Evolutionary conservation across 2,113 vertebrate species (phyloP).

Genomic region (Oryzias javanicus): DNA sequence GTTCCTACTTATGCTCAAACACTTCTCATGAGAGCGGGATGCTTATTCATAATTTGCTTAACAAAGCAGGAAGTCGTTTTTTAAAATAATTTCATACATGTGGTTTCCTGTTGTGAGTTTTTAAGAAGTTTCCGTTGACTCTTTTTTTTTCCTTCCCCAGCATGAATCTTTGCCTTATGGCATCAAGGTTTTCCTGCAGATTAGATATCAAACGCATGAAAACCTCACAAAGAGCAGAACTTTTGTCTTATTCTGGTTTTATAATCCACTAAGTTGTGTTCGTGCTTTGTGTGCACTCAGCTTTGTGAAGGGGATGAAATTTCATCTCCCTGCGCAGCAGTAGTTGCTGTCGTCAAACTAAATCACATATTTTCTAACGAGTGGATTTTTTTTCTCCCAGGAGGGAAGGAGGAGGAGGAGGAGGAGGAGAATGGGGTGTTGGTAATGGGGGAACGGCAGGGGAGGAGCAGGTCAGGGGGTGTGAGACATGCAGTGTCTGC

Average conservation of each 20-base stretch:
- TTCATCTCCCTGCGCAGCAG: conserved; percentile 8
- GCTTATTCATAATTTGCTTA: not conserved
- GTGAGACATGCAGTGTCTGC: conserved; percentile 31
- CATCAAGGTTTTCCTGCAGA: not conserved
- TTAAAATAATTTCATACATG: not conserved
- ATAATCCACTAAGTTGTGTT: conserved; percentile 10
- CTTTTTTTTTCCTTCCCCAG: no score
- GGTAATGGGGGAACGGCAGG: conserved; percentile 40
- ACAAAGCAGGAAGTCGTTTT: not conserved
- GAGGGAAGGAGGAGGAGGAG: conserved; percentile 17
- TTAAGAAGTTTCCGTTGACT: not conserved
- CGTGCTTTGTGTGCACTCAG: not conserved
- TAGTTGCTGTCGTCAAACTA: conserved; percentile 32
- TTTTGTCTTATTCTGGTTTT: conserved; percentile 12
- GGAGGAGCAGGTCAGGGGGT: conserved; percentile 32
- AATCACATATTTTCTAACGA: conserved; percentile 42
- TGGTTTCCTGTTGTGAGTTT: not conserved
- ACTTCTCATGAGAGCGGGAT: not conserved
- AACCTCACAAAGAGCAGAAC: not conserved
- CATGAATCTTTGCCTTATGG: no score
- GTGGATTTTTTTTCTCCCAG: conserved; percentile 34
- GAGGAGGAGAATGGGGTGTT: conserved; percentile 41
- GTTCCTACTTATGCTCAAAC: not conserved
- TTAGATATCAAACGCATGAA: not conserved
- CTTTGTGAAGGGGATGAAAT: conserved; percentile 6